Conservation (phyloP, 2,888 invertebrate species). For the Andrena minutula region DNA sequence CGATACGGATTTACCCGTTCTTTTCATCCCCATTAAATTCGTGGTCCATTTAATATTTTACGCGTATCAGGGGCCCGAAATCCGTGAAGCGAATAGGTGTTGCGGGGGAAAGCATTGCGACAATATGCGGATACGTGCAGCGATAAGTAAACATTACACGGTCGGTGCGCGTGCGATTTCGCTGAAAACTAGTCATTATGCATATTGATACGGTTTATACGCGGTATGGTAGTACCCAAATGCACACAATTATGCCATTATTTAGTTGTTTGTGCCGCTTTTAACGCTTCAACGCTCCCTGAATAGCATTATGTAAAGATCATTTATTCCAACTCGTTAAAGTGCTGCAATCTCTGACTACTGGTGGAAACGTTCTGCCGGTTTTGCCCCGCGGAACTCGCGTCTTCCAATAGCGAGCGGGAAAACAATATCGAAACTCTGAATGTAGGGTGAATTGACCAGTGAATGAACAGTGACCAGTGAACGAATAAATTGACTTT, state of each 20-base stretch:
- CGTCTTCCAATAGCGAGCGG: background rate
- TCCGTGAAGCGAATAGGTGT: constrained; percentile 1
- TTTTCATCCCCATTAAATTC: constrained; percentile 24
- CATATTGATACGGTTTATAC: constrained; percentile 64
- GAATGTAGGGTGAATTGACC: too few relatives aligned
- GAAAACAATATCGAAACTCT: constrained; percentile 3
- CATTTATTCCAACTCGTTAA: constrained; percentile 28
- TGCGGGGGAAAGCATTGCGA: constrained; percentile 24
- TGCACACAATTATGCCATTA: constrained; percentile 63
- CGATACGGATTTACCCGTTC: background rate
- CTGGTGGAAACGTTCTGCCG: background rate
- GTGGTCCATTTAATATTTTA: constrained; percentile 35
- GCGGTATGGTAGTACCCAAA: constrained; percentile 55
- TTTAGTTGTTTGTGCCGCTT: constrained; percentile 37
- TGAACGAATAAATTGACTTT: too few relatives aligned
- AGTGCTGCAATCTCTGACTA: background rate
- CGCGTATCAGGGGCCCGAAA: background rate
- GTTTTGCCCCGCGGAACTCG: background rate
- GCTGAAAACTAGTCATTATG: constrained; percentile 55
- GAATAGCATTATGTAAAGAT: constrained; percentile 24
- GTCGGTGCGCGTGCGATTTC: constrained; percentile 15
- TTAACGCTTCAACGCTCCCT: constrained; percentile 34
- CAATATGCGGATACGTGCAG: constrained; percentile 33
- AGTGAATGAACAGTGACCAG: too few relatives aligned
- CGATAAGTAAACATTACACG: constrained; percentile 64